These are phyloP conservation scores for Tympanoctomys barrerae DNA, from an alignment of 2,797 vertebrate genomes.

Conservation along the genomic window DNA sequence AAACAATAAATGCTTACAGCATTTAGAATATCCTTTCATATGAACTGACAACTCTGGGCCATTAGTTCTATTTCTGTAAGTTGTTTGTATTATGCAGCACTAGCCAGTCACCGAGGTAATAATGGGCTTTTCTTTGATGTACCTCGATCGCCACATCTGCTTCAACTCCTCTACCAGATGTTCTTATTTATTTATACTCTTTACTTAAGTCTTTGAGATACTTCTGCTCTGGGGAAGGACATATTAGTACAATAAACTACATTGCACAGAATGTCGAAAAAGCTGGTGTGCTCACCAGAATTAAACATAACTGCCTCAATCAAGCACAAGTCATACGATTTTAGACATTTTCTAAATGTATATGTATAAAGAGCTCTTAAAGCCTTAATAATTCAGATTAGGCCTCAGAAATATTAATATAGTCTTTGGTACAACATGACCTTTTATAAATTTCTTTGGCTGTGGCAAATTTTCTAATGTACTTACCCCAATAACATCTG, in stretches of 20 bases:
- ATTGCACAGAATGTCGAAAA: constrained; percentile 56
- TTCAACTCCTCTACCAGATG: constrained; percentile 72
- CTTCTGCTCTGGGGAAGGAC: constrained; percentile 59
- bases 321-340: constrained; percentile 35
- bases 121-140: constrained; percentile 72
- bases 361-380: not conserved
- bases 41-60: constrained; percentile 32
- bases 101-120: constrained; percentile 48
- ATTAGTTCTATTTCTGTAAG: constrained; percentile 63
- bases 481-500: constrained; percentile 2
- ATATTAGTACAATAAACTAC: constrained; percentile 71
- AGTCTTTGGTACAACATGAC: not conserved
- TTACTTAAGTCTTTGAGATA: constrained; percentile 57
- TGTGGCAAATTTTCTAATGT: constrained; percentile 2
- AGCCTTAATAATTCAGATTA: constrained; percentile 13
- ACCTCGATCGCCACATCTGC: constrained; percentile 68
- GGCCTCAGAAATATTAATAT: not conserved
- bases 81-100: constrained; percentile 43
- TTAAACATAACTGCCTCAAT: constrained; percentile 33
- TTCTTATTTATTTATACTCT: constrained; percentile 74
- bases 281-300: constrained; percentile 45
- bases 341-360: constrained; percentile 35
- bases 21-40: constrained; percentile 29
- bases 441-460: constrained; percentile 23
- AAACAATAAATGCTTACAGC: constrained; percentile 39